Evolutionary conservation across 2,888 invertebrate species (phyloP).

Genomic region (Sialis lutaria): DNA sequence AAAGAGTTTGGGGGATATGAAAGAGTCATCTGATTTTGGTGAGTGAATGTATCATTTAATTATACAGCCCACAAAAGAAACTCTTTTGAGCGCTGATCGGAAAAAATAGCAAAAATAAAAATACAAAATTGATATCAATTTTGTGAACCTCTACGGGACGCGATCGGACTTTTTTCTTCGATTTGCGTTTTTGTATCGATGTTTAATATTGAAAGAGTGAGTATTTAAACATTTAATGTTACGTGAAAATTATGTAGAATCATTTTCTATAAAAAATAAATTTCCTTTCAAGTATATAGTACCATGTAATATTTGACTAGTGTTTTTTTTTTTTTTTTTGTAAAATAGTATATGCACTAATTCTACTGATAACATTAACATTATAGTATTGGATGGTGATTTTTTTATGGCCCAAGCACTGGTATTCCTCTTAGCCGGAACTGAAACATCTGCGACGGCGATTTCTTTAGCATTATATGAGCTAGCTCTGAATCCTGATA

Average conservation of each 20-base stretch:
- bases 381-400: slow-evolving; percentile 17
- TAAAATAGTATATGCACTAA: background rate
- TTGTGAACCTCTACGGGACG: background rate
- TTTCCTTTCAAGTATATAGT: background rate
- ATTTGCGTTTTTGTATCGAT: too few species aligned
- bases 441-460: slow-evolving; percentile 31
- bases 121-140: too few species aligned
- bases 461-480: slow-evolving; percentile 27
- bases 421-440: slow-evolving; percentile 32
- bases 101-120: too few species aligned
- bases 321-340: background rate
- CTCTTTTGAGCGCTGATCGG: too few species aligned
- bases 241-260: too few species aligned
- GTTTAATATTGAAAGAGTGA: too few species aligned
- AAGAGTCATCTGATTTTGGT: background rate
- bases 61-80: too few species aligned
- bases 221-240: too few species aligned
- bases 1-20: slow-evolving; percentile 10
- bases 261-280: background rate
- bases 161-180: background rate
- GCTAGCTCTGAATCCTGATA: slow-evolving; percentile 24
- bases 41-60: too few species aligned
- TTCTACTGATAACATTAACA: background rate
- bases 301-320: background rate
- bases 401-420: slow-evolving; percentile 25